Conservation (phyloP, 1,140 invertebrate genomes). For the Carposina sasakii region DNA sequence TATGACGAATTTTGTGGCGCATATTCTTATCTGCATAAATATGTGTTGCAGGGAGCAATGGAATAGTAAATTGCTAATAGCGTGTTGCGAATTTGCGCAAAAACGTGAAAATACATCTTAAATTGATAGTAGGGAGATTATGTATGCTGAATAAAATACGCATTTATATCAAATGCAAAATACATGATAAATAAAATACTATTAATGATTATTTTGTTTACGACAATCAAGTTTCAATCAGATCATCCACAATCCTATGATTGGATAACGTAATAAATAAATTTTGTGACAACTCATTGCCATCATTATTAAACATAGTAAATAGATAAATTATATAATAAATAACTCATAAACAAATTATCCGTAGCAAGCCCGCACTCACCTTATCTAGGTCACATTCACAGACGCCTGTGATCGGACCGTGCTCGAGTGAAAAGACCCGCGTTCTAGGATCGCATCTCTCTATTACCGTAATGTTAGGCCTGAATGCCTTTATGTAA, state of each 20-base stretch:
- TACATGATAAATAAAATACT: not conserved
- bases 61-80: not conserved
- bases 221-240: not conserved
- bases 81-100: not conserved
- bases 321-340: not conserved
- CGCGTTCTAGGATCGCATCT: too few species aligned
- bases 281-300: not conserved
- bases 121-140: not conserved
- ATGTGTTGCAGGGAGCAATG: not conserved
- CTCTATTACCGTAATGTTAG: too few species aligned
- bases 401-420: constrained; percentile 49
- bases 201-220: not conserved
- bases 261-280: not conserved
- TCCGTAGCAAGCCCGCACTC: constrained; percentile 23
- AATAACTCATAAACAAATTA: constrained; percentile 17
- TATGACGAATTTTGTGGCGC: constrained; percentile 25
- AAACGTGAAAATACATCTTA: not conserved
- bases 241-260: not conserved
- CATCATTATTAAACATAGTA: not conserved
- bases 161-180: not conserved
- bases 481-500: too few species aligned
- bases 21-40: not conserved
- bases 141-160: not conserved
- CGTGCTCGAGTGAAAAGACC: too few species aligned
- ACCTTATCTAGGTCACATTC: constrained; percentile 59